These are phyloP conservation scores for Enoplosus armatus DNA, from an alignment of 2,797 vertebrate genomes.

Conservation along the genomic window DNA sequence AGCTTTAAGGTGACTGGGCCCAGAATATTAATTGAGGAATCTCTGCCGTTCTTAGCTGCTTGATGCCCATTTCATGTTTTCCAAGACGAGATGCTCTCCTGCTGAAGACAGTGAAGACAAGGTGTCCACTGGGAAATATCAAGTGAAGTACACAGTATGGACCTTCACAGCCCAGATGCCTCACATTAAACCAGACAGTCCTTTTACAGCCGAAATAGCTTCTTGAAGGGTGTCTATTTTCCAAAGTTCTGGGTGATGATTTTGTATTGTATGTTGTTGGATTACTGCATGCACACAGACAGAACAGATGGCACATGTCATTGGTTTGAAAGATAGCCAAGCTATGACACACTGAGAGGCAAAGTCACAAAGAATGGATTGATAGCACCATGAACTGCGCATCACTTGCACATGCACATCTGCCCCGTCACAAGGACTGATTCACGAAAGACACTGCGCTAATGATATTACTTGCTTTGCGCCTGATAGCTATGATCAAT, in stretches of 20 bases:
- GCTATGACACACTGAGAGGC: too few relatives aligned
- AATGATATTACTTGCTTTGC: too few relatives aligned
- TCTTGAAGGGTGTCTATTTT: neutral
- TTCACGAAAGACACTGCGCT: too few relatives aligned
- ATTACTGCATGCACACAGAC: neutral
- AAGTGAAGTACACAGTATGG: neutral
- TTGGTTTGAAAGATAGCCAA: neutral
- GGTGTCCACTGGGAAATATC: slow-evolving; percentile 25
- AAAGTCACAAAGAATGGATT: too few relatives aligned
- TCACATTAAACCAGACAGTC: neutral
- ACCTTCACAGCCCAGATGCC: slow-evolving; percentile 5
- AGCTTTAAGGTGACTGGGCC: slow-evolving; percentile 33
- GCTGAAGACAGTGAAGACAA: slow-evolving; percentile 20
- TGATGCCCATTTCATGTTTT: slow-evolving; percentile 41
- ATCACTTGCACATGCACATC: too few relatives aligned
- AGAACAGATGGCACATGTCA: neutral
- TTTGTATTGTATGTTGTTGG: neutral
- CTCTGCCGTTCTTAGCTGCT: slow-evolving; percentile 21
- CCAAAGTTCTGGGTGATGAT: neutral
- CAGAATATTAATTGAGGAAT: slow-evolving; percentile 50
- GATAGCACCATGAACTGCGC: too few relatives aligned
- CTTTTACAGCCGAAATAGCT: neutral
- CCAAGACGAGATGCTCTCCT: neutral
- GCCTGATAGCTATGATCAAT: too few relatives aligned
- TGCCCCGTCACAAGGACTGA: too few relatives aligned